Conservation (phyloP, 1,140 invertebrate genomes). For the Sycobia sp. region DNA sequence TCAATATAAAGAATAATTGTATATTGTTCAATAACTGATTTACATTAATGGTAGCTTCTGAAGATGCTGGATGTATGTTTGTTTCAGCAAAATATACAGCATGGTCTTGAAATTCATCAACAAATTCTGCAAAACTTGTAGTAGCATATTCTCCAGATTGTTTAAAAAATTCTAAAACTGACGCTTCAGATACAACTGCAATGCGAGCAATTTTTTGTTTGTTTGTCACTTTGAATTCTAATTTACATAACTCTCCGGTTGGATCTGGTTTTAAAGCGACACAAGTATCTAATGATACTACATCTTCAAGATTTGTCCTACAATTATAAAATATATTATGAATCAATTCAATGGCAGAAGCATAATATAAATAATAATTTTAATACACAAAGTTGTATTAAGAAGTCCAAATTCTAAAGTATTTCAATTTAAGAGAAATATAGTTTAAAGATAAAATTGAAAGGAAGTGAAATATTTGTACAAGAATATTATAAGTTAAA, state of each 20-base stretch:
- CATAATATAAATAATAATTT: not conserved
- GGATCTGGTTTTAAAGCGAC: slow-evolving; percentile 44
- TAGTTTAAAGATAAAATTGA: not conserved
- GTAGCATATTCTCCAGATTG: slow-evolving; percentile 57
- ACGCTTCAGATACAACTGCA: slow-evolving; percentile 55
- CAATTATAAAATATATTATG: not conserved
- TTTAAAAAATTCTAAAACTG: slow-evolving; percentile 59
- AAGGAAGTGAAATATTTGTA: not conserved
- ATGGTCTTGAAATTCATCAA: slow-evolving; percentile 57
- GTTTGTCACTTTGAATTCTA: slow-evolving; percentile 52
- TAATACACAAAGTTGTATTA: not conserved
- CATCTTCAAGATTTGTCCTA: slow-evolving; percentile 49
- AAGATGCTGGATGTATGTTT: slow-evolving; percentile 47
- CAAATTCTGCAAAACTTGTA: slow-evolving; percentile 53
- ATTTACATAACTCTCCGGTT: slow-evolving; percentile 45
- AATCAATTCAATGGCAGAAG: not conserved
- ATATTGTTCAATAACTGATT: slow-evolving; percentile 8
- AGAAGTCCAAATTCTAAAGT: not conserved
- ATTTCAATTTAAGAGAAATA: not conserved
- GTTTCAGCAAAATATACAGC: slow-evolving; percentile 51
- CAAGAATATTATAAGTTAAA: not conserved
- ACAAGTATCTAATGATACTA: slow-evolving; percentile 51
- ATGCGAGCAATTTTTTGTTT: slow-evolving; percentile 50
- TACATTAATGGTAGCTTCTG: slow-evolving; percentile 58
- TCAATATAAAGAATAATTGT: not conserved